Conservation (phyloP, 2,113 vertebrate species). For the Pan troglodytes region NHGRI_mPanTro3-v2.1_pri NC_086016.1:51896001-51896500, state of each 20-base stretch:
- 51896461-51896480: conserved; percentile 81
- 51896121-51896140: neutral
- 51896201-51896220: neutral
- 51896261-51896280: conserved; percentile 74
- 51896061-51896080: neutral
- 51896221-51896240: neutral
- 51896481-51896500: conserved; percentile 84
- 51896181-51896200: neutral
- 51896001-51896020: neutral
- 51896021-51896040: neutral
- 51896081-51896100: neutral
- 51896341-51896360: conserved; percentile 75
- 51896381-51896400: conserved; percentile 76
- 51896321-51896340: conserved; percentile 78
- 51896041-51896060: neutral
- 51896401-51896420: conserved; percentile 81
- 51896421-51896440: conserved; percentile 82
- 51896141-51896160: neutral
- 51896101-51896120: neutral
- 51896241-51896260: neutral
- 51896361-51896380: conserved; percentile 72
- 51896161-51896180: neutral
- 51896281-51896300: conserved; percentile 60
- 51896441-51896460: conserved; percentile 83
- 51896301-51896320: conserved; percentile 78